Evolutionary conservation across 2,113 vertebrate species (phyloP).

Genomic region (Vulpes vulpes): DNA sequence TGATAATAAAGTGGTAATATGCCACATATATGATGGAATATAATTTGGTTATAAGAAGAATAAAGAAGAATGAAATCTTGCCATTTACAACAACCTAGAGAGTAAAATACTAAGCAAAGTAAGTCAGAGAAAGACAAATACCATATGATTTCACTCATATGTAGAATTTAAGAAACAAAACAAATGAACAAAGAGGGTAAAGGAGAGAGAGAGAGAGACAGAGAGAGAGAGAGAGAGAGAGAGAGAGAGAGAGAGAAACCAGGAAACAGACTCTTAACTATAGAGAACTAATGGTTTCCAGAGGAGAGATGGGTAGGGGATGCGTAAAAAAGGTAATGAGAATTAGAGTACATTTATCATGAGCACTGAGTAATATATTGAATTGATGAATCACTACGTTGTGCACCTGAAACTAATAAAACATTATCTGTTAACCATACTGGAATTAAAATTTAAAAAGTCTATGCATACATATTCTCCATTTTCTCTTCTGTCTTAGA

Average conservation of each 20-base stretch:
- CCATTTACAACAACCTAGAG: not conserved
- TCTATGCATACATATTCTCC: not conserved
- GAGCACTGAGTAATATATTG: not conserved
- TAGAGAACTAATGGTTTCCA: not conserved
- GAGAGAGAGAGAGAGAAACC: not conserved
- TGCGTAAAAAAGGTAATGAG: not conserved
- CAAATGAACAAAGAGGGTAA: not conserved
- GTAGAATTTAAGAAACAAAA: not conserved
- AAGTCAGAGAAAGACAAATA: not conserved
- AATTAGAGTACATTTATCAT: not conserved
- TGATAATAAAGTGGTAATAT: not conserved
- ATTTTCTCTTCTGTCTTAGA: not conserved
- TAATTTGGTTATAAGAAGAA: not conserved
- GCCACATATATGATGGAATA: not conserved
- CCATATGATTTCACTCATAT: not conserved
- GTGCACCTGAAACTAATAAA: not conserved
- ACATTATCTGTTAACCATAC: not conserved
- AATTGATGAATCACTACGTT: not conserved
- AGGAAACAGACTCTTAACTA: not conserved
- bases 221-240: too few species aligned
- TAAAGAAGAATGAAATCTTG: not conserved
- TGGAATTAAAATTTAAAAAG: not conserved
- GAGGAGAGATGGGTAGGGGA: too few species aligned
- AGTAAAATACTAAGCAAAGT: not conserved
- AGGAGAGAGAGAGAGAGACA: not conserved